phyloP scores from a whole-genome alignment of 2,113 vertebrate species.

The Cyprinodon tularosa region DNA sequence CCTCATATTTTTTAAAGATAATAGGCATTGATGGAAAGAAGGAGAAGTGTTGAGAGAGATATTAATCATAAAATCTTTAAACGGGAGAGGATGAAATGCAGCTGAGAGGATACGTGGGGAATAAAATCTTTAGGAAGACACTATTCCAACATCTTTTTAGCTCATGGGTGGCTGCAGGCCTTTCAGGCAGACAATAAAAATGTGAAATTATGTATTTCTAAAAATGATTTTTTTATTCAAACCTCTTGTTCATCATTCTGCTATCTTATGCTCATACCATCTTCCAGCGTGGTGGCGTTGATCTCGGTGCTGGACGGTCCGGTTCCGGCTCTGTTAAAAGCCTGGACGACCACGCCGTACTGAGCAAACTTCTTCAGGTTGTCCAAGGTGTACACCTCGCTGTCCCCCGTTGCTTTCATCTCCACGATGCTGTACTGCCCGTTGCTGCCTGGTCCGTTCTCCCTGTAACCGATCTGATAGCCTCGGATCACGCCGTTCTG shows the following conservation, averaged over 20 bases:
- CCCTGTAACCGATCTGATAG: slow-evolving; percentile 97
- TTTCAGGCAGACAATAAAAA: slow-evolving; percentile 8
- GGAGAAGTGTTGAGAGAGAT: slow-evolving; percentile 14
- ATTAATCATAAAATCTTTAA: slow-evolving; percentile 45
- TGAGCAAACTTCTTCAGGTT: slow-evolving; percentile 98
- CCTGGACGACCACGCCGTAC: slow-evolving; percentile 97
- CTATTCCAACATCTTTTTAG: slow-evolving; percentile 35
- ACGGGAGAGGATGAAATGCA: slow-evolving; percentile 56
- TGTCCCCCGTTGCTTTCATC: slow-evolving; percentile 98
- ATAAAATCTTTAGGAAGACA: slow-evolving; percentile 39
- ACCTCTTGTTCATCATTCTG: not conserved
- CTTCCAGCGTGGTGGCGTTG: slow-evolving; percentile 94
- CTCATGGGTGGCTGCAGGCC: slow-evolving; percentile 22
- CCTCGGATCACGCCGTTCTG: slow-evolving; percentile 97
- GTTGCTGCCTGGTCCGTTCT: slow-evolving; percentile 96
- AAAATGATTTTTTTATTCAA: slow-evolving; percentile 5
- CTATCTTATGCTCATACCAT: slow-evolving; percentile 75
- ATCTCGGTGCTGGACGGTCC: slow-evolving; percentile 98
- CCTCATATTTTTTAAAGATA: slow-evolving; percentile 48
- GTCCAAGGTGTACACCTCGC: slow-evolving; percentile 96
- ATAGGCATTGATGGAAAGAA: slow-evolving; percentile 1
- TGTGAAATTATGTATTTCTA: slow-evolving; percentile 12
- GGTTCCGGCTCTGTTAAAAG: slow-evolving; percentile 94
- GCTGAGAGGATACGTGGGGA: slow-evolving; percentile 39
- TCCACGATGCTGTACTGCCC: slow-evolving; percentile 99